Percentiles rank a stretch among this genome's conserved stretches.
Evolutionary conservation across 64 coral and sea anemone genomes (phyloP).

Genomic region (Trachythela sp.): DNA sequence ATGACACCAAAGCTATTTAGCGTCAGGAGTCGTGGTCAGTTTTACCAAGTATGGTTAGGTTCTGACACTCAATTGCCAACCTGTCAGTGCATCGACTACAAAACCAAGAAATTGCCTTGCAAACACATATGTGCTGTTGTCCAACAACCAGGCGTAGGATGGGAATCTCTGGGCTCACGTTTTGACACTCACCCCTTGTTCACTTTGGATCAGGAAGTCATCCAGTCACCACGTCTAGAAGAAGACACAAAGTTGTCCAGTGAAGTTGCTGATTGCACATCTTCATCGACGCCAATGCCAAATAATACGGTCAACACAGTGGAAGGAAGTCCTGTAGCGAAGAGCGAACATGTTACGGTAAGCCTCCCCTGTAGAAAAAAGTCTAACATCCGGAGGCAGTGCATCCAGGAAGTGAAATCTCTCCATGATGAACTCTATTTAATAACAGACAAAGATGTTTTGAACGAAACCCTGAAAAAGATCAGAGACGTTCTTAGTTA

Average conservation of each 20-base stretch:
- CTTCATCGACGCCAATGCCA: background rate
- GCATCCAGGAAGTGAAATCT: background rate
- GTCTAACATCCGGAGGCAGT: background rate
- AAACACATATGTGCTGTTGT: conserved; percentile 18
- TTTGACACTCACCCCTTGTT: conserved; percentile 3
- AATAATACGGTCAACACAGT: background rate
- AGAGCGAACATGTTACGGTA: background rate
- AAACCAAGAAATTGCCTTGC: background rate
- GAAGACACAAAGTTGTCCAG: background rate
- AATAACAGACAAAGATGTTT: background rate
- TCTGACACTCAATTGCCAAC: background rate
- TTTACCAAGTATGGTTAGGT: background rate
- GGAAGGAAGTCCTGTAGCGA: background rate
- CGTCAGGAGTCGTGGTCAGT: background rate
- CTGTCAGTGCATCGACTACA: background rate
- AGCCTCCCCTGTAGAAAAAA: background rate
- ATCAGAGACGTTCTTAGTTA: background rate
- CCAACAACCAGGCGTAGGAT: background rate
- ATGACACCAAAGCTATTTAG: background rate
- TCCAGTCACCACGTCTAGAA: background rate
- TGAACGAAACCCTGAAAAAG: background rate
- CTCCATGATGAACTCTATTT: background rate
- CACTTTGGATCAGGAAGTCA: background rate
- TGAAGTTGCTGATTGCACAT: background rate
- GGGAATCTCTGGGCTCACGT: background rate